Evolutionary conservation across 2,888 invertebrate genomes (phyloP), one percentile per base, ranked within the genome.

Genomic region (Eristalis tenax): DNA sequence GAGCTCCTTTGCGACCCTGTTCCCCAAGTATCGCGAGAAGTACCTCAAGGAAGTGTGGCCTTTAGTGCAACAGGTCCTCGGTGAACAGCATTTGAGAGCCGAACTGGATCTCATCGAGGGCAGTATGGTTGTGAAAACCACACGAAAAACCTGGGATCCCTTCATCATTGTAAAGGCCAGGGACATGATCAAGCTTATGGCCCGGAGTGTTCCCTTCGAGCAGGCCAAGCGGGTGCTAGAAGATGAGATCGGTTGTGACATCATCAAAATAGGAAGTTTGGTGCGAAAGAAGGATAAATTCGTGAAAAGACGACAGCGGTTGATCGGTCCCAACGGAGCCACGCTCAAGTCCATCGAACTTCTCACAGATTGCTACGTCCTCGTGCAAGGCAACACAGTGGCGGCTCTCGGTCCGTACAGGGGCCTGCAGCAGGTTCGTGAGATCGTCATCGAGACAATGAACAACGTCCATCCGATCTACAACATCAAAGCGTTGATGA

Each of bases 381-480:
- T 99, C 64, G 98, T 99, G 0, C 99, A 99, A 94, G 99, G 99
- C 4, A 98, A 98, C 91, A 99, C 99, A 11, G 99, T 99, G 0
- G 95, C 99, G 15, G 97, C 98, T 0, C 94, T 99, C n/a, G 99
- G 99, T 0, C 98, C 99, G 1, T 97, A 98, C 91, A 97, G 96
- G 93, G 99, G 99, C 0, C 92, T 98, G 28, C 95, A 96, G 78
- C 97, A 97, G 92, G 97, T 97, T 0, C 94, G 99, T 77, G 96
- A 97, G 90, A 97, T 99, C 90, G 97, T 98, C 1, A 96, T 97
- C 91, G 99, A 99, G 90, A 99, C 99, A 0, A 99, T 99, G 99
- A 98, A 97, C 91, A 99, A 99, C 93, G 95, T 99, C 76, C 99
- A 99, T 94, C 99, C 99, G 0, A 98, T 99, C 92, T 99, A 99